Conservation (phyloP, 2,888 invertebrate genomes). For the Mimas tiliae region DNA sequence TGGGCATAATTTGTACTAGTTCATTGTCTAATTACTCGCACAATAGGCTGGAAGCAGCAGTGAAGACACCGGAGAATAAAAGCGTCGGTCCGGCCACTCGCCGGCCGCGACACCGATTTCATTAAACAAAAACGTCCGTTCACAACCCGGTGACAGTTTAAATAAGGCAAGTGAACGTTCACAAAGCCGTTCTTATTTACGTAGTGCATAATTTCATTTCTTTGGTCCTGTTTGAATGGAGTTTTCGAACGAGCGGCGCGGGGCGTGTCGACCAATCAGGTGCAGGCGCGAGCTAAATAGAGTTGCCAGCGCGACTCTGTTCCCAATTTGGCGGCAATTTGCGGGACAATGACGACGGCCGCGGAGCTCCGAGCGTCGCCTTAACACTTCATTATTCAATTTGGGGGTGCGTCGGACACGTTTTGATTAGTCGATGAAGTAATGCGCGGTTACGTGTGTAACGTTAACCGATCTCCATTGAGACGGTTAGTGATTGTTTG, state of each 20-base stretch:
- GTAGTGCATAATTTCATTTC: conserved; percentile 80
- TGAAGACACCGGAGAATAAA: conserved; percentile 16
- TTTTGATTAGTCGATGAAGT: conserved; percentile 75
- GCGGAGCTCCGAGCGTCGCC: conserved; percentile 48
- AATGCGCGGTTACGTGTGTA: conserved; percentile 65
- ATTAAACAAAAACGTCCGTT: conserved; percentile 39
- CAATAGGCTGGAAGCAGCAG: neutral
- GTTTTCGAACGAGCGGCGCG: conserved; percentile 44
- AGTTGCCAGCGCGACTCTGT: conserved; percentile 71
- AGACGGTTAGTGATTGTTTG: conserved; percentile 1
- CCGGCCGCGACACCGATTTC: conserved; percentile 24
- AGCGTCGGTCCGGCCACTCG: conserved; percentile 21
- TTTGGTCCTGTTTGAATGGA: conserved; percentile 58
- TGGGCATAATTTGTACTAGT: neutral
- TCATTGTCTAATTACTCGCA: neutral
- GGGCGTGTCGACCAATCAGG: conserved; percentile 79
- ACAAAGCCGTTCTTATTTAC: conserved; percentile 74
- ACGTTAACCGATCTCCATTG: conserved; percentile 13
- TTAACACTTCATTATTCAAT: conserved; percentile 81
- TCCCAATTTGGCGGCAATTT: conserved; percentile 82
- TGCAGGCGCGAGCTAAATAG: conserved; percentile 75
- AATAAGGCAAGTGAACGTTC: conserved; percentile 59
- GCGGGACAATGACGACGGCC: conserved; percentile 71
- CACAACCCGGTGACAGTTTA: conserved; percentile 47
- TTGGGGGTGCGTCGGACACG: conserved; percentile 75